Base-by-base conservation (phyloP, 2,888 invertebrate genomes). In the Anoplius nigerrimus region DNA sequence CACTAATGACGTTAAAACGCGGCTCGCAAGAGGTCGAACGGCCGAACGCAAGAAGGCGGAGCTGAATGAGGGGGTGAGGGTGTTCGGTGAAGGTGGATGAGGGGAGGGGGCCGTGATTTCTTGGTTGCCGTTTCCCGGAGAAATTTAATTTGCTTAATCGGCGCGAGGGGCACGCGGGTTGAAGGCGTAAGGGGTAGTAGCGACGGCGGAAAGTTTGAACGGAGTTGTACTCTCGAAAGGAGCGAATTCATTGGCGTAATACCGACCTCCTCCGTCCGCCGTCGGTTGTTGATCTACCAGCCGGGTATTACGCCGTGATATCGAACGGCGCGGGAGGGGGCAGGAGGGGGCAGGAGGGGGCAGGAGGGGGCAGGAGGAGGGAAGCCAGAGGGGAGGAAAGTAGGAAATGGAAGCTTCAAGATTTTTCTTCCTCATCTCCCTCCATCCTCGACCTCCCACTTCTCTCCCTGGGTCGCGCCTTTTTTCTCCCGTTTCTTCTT, bases 71-170 rank as follows among this genome's bases (percentile, higher is more conserved):
- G 13, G 13, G 48, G 16, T 6, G 45, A 22, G 22, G 11, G 21
- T 1, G 24, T 5, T 4, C 55, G 4, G 11, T 3, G 46, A 15
- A 11, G 48, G 24, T 48, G 45, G 20, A 60, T 11, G 53, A 69
- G 64, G 60, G 67, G 78, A 62, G 53, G 72, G 66, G 65, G 52
- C 70, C 67, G 82, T 83, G 84, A 85, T 86, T 84, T 84, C 84
- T 84, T 84, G 79, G 81, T 79, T 78, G 74, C 80, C 79, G 74
- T 78, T 83, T 18, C 76, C 76, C 67, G 67, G 77, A 75, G 82
- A 86, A 86, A 86, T 86, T 86, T 86, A 83, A 86, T 86, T 86
- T 86, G 84, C 85, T 86, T 86, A 86, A 86, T 86, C 86, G 84
- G 76, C 74, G 71, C 64, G 70, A 68, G 76, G 72, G 72, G 65